These are phyloP conservation scores for Calephelis virginiensis DNA, from an alignment of 1,140 invertebrate genomes.

Conservation along the genomic window DNA sequence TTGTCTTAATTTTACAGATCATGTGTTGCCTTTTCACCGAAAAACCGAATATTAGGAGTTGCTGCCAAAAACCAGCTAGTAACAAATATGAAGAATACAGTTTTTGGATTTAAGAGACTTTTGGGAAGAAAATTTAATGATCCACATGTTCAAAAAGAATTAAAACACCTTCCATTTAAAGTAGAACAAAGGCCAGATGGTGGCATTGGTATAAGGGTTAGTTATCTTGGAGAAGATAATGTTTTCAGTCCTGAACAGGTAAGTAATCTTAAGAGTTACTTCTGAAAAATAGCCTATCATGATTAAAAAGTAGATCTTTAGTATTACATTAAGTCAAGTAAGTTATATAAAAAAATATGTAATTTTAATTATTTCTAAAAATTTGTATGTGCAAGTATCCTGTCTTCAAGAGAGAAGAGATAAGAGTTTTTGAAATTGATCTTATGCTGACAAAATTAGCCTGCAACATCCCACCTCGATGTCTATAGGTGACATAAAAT, in stretches of 20 bases:
- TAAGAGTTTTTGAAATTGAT: too few species aligned
- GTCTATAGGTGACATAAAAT: too few species aligned
- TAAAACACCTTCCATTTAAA: conserved; percentile 87
- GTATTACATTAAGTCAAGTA: too few species aligned
- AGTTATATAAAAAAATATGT: too few species aligned
- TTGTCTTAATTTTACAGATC: conserved; percentile 84
- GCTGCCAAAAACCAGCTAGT: conserved; percentile 98
- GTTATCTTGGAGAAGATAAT: conserved; percentile 92
- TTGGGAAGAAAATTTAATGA: conserved; percentile 93
- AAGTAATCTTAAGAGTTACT: not conserved
- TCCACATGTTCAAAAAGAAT: conserved; percentile 90
- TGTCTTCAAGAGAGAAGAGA: too few species aligned
- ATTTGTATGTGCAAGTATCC: too few species aligned
- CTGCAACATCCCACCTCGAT: too few species aligned
- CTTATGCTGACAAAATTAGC: too few species aligned
- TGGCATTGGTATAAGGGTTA: conserved; percentile 89
- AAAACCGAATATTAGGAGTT: conserved; percentile 95
- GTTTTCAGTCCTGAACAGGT: conserved; percentile 94
- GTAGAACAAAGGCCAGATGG: conserved; percentile 85
- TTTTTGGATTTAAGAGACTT: conserved; percentile 95
- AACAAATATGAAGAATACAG: conserved; percentile 98
- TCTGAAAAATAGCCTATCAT: too few species aligned
- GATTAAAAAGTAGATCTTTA: too few species aligned
- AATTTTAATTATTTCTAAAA: too few species aligned
- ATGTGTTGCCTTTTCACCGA: conserved; percentile 95